Conservation (phyloP, 2,888 invertebrate species). For the Mythimna albipuncta region DNA sequence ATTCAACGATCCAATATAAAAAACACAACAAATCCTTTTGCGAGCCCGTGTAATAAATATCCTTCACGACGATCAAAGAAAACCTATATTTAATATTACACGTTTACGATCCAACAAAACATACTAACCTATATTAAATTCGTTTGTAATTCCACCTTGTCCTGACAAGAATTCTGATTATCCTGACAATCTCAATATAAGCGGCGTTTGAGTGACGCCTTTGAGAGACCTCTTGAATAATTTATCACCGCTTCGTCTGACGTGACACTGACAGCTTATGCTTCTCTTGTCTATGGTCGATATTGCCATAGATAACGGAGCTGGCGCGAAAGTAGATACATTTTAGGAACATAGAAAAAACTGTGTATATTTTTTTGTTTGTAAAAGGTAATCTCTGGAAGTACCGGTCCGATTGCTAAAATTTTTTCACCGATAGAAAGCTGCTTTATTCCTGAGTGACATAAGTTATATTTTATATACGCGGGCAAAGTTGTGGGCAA, state of each 20-base stretch:
- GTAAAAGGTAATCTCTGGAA: too few relatives aligned
- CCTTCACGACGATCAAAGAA: slow-evolving; percentile 16
- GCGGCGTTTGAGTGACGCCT: slow-evolving; percentile 49
- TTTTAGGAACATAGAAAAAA: not conserved
- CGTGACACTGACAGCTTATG: slow-evolving; percentile 33
- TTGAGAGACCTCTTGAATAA: slow-evolving; percentile 45
- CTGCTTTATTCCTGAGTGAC: too few relatives aligned
- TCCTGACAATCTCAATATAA: slow-evolving; percentile 48
- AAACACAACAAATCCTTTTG: slow-evolving; percentile 13
- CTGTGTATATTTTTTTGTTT: too few relatives aligned
- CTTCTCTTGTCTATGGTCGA: slow-evolving; percentile 26
- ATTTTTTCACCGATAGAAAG: too few relatives aligned
- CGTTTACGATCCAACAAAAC: slow-evolving; percentile 29
- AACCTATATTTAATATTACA: slow-evolving; percentile 27
- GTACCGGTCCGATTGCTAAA: too few relatives aligned
- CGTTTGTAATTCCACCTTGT: slow-evolving; percentile 41
- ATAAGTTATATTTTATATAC: too few relatives aligned
- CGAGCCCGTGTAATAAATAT: slow-evolving; percentile 27
- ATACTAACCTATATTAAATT: slow-evolving; percentile 34
- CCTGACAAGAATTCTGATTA: slow-evolving; percentile 43
- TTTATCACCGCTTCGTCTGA: slow-evolving; percentile 32
- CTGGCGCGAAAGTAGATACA: too few relatives aligned
- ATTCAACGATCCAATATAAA: slow-evolving; percentile 7
- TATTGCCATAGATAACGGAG: slow-evolving; percentile 3
- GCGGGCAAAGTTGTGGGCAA: too few relatives aligned